Base-by-base conservation (phyloP, 2,888 invertebrate species). In the Muscina levida region DNA sequence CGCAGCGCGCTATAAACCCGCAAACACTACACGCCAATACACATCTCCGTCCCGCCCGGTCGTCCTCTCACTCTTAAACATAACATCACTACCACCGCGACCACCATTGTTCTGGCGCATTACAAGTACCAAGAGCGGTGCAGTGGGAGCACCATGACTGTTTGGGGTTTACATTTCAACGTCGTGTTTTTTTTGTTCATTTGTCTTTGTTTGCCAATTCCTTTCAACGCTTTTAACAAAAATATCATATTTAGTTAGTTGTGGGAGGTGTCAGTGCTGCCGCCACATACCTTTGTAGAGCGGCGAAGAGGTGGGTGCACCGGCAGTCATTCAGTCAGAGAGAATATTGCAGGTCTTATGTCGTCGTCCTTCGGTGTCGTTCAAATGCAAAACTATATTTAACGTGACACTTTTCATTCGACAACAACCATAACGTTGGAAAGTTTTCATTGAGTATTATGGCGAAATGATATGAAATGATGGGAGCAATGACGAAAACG, bases 381-480 rank as follows among this genome's bases (percentile, higher is more conserved):
- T 72, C n/a, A 74, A 74, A 74, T 72, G 51, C 48, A 67, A 78
- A 62, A 79, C 74, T 74, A 51, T 71, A 79, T 79, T 79, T 71
- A 53, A 67, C 59, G 17, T 74, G 75, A 67, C 72, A 72, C 42
- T 42, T 62, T 65, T 66, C 19, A 67, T 51, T 51, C 42, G 62
- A 62, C 62, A 62, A 42, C 42, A 22, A 22, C n/a, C 42, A 62
- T 62, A 39, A 19, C 22, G 62, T 37, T 42, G 62, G 37, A 62
- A 62, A 62, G 39, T 62, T 62, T 62, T 62, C 62, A 42, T 42
- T 62, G 62, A 42, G 62, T 62, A 62, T 62, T 62, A 42, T 19
- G 42, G 42, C 62, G 19, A 39, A 39, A 42, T 42, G 62, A 62
- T 62, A 62, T 62, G 42, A 19, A 13, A 62, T 39, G 62, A 31